These are phyloP conservation scores for Brienomyrus brachyistius DNA, from an alignment of 2,113 vertebrate genomes.

Conservation along the genomic window DNA sequence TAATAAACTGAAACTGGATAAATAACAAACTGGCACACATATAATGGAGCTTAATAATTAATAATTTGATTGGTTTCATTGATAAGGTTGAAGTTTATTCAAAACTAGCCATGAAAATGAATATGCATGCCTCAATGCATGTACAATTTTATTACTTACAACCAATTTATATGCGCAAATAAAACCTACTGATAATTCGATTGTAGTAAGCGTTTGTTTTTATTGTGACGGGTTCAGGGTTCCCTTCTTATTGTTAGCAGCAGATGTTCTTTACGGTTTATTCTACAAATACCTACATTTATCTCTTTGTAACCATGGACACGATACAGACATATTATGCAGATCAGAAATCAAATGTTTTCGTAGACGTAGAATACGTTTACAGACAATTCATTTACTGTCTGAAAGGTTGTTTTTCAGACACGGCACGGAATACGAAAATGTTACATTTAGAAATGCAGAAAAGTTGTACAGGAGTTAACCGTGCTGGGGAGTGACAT, in stretches of 20 bases:
- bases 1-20: background rate
- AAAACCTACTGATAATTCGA: background rate
- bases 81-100: background rate
- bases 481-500: background rate
- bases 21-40: background rate
- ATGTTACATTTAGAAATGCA: background rate
- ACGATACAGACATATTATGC: background rate
- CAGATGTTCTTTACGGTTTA: background rate
- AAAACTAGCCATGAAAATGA: background rate
- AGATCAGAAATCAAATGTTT: background rate
- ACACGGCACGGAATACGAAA: background rate
- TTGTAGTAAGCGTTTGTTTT: background rate
- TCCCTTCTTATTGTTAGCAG: background rate
- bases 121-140: background rate
- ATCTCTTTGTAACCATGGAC: background rate
- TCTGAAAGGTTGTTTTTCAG: background rate
- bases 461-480: slow-evolving; percentile 13
- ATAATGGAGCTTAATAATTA: background rate
- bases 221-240: background rate
- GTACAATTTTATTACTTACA: background rate
- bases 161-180: background rate
- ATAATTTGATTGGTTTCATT: background rate
- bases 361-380: background rate
- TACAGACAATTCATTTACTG: background rate
- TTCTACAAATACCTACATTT: background rate